Evolutionary conservation across 2,888 invertebrate species (phyloP).

Genomic region (Ormyrus labotus): DNA sequence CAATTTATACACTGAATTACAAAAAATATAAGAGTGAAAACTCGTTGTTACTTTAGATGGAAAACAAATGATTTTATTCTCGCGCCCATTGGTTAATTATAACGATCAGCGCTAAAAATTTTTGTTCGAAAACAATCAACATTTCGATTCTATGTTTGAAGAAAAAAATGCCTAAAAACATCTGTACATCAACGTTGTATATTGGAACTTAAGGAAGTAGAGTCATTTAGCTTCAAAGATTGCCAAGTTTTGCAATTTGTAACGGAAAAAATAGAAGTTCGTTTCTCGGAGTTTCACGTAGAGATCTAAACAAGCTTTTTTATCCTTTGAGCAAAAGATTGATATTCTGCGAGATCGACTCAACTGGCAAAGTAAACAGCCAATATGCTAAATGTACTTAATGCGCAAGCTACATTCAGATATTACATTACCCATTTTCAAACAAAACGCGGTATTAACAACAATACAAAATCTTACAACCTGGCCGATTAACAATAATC

Average conservation of each 20-base stretch:
- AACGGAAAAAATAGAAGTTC: too few relatives aligned
- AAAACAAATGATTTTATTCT: slow-evolving; percentile 2
- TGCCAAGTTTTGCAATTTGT: background rate
- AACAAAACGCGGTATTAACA: too few relatives aligned
- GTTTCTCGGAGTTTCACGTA: too few relatives aligned
- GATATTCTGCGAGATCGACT: too few relatives aligned
- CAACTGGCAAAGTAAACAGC: too few relatives aligned
- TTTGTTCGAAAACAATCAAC: background rate
- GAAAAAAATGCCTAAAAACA: slow-evolving; percentile 16
- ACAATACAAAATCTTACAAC: too few relatives aligned
- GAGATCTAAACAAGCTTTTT: too few relatives aligned
- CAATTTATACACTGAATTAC: slow-evolving; percentile 42
- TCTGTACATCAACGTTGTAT: slow-evolving; percentile 25
- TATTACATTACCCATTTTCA: too few relatives aligned
- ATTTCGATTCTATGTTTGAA: background rate
- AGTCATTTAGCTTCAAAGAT: slow-evolving; percentile 16
- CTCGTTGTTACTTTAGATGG: slow-evolving; percentile 23
- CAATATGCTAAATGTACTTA: too few relatives aligned
- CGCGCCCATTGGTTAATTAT: background rate
- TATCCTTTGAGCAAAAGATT: too few relatives aligned
- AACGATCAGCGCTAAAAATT: slow-evolving; percentile 21
- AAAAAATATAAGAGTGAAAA: slow-evolving; percentile 10
- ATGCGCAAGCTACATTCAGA: too few relatives aligned
- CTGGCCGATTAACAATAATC: too few relatives aligned
- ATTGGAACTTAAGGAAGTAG: background rate